A percentile compares a stretch with the other conserved stretches of the same genome.
Conservation (phyloP, 1,140 invertebrate species). For the Diploscapter pachys region DNA sequence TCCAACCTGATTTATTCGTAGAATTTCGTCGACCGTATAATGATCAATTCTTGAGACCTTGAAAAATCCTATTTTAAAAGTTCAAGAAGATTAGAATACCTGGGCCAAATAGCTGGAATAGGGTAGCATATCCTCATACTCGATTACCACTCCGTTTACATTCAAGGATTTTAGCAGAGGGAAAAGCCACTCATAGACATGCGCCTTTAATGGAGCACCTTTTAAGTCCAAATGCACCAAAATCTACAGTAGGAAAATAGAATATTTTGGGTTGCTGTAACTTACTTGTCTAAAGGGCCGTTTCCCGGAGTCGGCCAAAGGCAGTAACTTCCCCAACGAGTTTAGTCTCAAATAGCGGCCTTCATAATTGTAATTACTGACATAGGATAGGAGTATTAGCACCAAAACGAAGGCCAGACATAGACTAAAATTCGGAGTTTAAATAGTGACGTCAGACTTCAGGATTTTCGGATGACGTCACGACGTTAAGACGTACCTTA, state of each 20-base stretch:
- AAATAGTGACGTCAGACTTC: too few species aligned
- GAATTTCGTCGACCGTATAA: conserved; percentile 72
- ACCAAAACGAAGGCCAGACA: too few species aligned
- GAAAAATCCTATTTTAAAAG: too few species aligned
- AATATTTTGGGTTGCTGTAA: neutral
- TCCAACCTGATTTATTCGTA: conserved; percentile 64
- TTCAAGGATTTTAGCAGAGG: conserved; percentile 74
- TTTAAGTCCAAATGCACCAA: conserved; percentile 84
- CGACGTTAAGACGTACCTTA: too few species aligned
- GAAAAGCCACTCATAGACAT: conserved; percentile 70
- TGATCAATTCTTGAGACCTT: neutral
- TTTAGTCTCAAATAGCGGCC: too few species aligned
- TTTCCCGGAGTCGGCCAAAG: neutral
- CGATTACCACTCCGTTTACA: conserved; percentile 82
- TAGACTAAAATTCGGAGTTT: too few species aligned
- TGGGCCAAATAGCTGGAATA: conserved; percentile 70
- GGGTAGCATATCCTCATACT: conserved; percentile 98
- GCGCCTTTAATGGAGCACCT: conserved; percentile 74
- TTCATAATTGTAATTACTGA: too few species aligned
- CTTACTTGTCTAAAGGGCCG: neutral
- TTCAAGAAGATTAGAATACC: conserved; percentile 70
- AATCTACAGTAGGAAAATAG: conserved; percentile 22
- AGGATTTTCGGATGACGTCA: too few species aligned
- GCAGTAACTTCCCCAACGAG: too few species aligned
- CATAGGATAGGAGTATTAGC: too few species aligned